Percentiles rank a stretch among this genome's conserved stretches.
These are phyloP conservation scores for Anolis sagrei DNA, from an alignment of 2,113 vertebrate genomes.

Conservation along the genomic window DNA sequence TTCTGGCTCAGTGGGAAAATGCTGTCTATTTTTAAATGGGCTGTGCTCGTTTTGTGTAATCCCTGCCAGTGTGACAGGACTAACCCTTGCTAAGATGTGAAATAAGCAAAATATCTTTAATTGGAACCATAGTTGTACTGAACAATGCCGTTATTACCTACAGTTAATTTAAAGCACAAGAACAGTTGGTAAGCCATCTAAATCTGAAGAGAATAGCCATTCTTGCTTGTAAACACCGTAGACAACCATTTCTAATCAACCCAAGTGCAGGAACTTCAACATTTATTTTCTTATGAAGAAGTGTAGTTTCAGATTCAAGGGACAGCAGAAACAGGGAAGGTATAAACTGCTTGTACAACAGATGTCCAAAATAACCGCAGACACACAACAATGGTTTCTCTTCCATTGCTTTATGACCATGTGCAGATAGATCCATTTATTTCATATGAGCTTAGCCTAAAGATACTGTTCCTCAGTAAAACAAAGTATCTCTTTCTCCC, in stretches of 20 bases:
- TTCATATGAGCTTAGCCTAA: too few relatives aligned
- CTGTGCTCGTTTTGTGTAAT: not conserved
- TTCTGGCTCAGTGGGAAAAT: not conserved
- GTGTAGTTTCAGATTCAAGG: not conserved
- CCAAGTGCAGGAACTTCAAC: not conserved
- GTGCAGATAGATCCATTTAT: too few relatives aligned
- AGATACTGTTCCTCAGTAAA: too few relatives aligned
- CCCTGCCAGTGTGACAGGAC: too few relatives aligned
- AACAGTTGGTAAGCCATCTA: not conserved
- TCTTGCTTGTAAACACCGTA: not conserved
- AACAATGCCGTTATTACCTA: not conserved
- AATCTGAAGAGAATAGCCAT: not conserved
- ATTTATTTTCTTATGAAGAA: not conserved
- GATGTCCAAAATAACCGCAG: not conserved
- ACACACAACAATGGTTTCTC: too few relatives aligned
- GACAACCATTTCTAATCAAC: not conserved
- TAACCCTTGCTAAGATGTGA: too few relatives aligned
- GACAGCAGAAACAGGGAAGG: not conserved
- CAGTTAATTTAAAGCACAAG: not conserved
- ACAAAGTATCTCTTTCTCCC: too few relatives aligned
- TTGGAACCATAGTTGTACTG: not conserved
- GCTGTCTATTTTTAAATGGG: not conserved
- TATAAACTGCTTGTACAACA: not conserved
- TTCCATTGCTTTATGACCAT: too few relatives aligned
- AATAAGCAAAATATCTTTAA: too few relatives aligned